phyloP scores from a whole-genome alignment of 2,113 vertebrate genomes.

The Catharus fuscescens region DNA sequence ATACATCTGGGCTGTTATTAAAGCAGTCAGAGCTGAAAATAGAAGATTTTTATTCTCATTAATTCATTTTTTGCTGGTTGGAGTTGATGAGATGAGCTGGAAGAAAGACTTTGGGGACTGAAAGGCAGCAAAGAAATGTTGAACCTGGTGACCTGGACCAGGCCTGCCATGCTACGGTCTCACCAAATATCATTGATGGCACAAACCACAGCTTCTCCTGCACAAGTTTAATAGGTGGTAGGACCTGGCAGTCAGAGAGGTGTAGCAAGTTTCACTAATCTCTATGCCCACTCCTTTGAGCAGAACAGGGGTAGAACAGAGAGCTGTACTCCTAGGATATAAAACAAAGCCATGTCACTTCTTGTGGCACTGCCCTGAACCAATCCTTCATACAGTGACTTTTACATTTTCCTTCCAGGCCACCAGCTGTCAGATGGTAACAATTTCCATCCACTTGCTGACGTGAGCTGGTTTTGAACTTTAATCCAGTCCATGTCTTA shows the following conservation, averaged over 20 bases:
- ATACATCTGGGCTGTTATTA: not conserved
- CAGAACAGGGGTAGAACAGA: not conserved
- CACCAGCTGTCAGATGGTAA: conserved; percentile 82
- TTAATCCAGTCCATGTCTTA: conserved; percentile 80
- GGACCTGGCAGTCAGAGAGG: not conserved
- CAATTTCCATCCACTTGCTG: conserved; percentile 83
- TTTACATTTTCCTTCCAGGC: conserved; percentile 74
- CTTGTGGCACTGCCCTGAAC: conserved; percentile 63
- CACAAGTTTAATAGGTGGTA: not conserved
- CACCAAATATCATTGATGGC: not conserved
- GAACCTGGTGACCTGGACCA: not conserved
- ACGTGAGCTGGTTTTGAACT: conserved; percentile 83
- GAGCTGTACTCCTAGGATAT: not conserved
- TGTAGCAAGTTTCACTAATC: accelerated
- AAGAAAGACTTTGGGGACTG: not conserved
- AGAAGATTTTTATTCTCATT: not conserved
- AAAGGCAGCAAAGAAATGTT: not conserved
- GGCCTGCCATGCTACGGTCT: not conserved
- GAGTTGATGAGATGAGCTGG: not conserved
- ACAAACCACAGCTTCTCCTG: not conserved
- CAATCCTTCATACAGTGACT: conserved; percentile 64
- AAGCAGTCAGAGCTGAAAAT: not conserved
- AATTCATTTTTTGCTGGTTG: not conserved
- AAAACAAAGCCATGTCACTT: conserved; percentile 47
- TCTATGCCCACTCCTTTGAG: not conserved